Percentiles rank a stretch among this genome's conserved stretches.
These are phyloP conservation scores for Anhinga anhinga DNA, from an alignment of 2,113 vertebrate species.

Conservation along the genomic window DNA sequence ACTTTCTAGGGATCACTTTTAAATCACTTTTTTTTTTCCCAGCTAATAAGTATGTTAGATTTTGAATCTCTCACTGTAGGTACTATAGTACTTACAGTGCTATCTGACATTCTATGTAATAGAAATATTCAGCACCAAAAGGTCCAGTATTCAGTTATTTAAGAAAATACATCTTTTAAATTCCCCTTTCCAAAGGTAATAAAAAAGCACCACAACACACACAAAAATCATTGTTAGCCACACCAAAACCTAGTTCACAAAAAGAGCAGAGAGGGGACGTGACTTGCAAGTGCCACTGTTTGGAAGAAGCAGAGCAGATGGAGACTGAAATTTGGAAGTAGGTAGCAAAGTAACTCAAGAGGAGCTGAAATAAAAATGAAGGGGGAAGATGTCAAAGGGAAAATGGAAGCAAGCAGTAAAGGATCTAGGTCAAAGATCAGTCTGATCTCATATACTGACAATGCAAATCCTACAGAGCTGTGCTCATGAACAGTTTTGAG, in stretches of 20 bases:
- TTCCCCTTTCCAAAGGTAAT: background rate
- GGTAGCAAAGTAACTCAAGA: background rate
- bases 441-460: background rate
- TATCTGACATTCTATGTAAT: background rate
- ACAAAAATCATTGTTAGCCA: background rate
- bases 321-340: background rate
- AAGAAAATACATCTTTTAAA: background rate
- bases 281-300: background rate
- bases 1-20: background rate
- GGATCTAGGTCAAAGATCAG: background rate
- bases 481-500: background rate
- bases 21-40: background rate
- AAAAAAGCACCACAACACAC: background rate
- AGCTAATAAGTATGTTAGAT: background rate
- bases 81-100: background rate
- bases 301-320: background rate
- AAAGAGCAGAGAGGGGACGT: background rate
- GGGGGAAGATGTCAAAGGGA: background rate
- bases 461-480: background rate
- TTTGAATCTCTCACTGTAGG: background rate
- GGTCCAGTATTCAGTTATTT: background rate
- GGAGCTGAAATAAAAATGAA: background rate
- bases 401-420: background rate
- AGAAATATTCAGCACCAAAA: background rate
- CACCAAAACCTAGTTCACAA: background rate